Conservation (phyloP, 2,888 invertebrate genomes). For the Nasonia oneida region DNA sequence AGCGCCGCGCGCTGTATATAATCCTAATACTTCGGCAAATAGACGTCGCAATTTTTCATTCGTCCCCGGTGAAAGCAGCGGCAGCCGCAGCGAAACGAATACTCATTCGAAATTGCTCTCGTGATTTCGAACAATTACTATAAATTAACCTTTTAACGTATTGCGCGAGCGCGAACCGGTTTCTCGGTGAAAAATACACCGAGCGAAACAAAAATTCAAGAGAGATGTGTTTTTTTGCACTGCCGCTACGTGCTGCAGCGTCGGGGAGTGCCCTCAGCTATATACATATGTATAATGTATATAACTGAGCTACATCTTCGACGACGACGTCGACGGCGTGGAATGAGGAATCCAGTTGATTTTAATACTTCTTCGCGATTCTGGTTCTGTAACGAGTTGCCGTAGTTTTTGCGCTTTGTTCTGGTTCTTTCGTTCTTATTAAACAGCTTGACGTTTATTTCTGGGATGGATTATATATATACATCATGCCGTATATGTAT, state of each 20-base stretch:
- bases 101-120: slow-evolving; percentile 40
- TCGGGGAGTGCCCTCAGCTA: slow-evolving; percentile 25
- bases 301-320: slow-evolving; percentile 33
- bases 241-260: not conserved
- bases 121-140: slow-evolving; percentile 51
- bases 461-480: no score
- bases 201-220: slow-evolving; percentile 29
- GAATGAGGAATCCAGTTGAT: slow-evolving; percentile 35
- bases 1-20: no score
- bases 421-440: not conserved
- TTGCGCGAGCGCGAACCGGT: slow-evolving; percentile 40
- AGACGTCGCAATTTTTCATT: not conserved
- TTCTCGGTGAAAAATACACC: slow-evolving; percentile 31
- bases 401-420: not conserved
- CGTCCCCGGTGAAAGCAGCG: not conserved
- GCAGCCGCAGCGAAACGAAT: not conserved
- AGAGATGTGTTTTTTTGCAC: no score
- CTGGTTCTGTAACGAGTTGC: slow-evolving; percentile 14
- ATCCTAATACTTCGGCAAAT: no score
- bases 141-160: slow-evolving; percentile 50
- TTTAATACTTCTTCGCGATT: slow-evolving; percentile 36
- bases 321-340: not conserved
- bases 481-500: no score
- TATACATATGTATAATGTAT: not conserved
- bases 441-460: not conserved